Evolutionary conservation across 1,140 invertebrate genomes (phyloP).

Genomic region (Arion vulgaris): DNA sequence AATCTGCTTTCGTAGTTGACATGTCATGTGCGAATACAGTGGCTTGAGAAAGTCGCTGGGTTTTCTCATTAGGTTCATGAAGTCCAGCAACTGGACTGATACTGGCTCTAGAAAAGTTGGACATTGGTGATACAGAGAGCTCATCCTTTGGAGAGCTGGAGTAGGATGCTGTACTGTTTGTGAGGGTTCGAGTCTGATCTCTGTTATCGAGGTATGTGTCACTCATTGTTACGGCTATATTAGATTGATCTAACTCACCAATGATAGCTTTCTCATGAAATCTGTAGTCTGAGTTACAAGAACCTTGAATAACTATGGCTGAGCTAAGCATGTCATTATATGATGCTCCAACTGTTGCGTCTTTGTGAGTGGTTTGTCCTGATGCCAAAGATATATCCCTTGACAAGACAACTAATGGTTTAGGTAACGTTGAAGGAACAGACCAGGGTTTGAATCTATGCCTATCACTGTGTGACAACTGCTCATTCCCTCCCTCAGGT

Average conservation of each 20-base stretch:
- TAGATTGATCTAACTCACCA: background rate
- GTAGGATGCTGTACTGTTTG: background rate
- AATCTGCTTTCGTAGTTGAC: slow-evolving; percentile 12
- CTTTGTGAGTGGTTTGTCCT: background rate
- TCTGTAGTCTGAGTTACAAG: background rate
- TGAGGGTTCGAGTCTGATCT: background rate
- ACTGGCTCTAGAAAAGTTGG: slow-evolving; percentile 41
- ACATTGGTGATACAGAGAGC: slow-evolving; percentile 39
- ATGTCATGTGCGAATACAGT: background rate
- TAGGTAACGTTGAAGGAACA: background rate
- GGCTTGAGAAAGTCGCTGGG: background rate
- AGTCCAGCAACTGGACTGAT: slow-evolving; percentile 23
- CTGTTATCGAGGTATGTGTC: background rate
- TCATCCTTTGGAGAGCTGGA: slow-evolving; percentile 23
- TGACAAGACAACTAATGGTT: background rate
- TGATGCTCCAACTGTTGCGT: background rate
- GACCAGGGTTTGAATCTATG: background rate
- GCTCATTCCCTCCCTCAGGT: slow-evolving; percentile 67
- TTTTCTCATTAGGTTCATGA: background rate
- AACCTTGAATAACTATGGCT: background rate
- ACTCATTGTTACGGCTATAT: background rate
- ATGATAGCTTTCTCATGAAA: background rate
- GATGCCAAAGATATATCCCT: background rate
- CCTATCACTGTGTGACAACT: slow-evolving; percentile 23
- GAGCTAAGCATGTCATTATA: background rate